Conservation (phyloP, 2,888 invertebrate species). For the Campoletis raptor region DNA sequence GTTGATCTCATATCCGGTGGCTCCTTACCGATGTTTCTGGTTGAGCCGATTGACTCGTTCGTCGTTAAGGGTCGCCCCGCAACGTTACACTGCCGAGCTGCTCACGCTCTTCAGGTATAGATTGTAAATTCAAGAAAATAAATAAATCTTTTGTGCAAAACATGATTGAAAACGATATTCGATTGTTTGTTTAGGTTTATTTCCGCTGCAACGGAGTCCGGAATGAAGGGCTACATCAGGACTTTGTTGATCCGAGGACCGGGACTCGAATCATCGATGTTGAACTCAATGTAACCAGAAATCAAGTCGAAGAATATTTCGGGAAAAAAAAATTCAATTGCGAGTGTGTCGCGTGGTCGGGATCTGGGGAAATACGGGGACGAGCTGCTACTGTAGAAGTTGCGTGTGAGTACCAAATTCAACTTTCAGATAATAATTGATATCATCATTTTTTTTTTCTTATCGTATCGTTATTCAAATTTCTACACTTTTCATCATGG, state of each 20-base stretch:
- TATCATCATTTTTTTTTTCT: not conserved
- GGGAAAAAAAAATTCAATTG: constrained; percentile 95
- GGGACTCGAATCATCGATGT: constrained; percentile 94
- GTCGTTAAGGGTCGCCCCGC: constrained; percentile 96
- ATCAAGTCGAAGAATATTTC: constrained; percentile 96
- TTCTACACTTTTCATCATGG: not conserved
- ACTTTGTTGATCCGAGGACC: constrained; percentile 94
- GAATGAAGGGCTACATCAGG: constrained; percentile 85
- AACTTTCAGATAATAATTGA: not conserved
- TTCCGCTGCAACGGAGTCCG: constrained; percentile 95
- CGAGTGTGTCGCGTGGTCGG: constrained; percentile 96
- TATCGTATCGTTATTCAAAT: not conserved
- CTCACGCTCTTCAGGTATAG: constrained; percentile 90
- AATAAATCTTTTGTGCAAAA: not conserved
- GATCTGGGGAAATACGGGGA: constrained; percentile 93
- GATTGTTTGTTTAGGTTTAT: constrained; percentile 86
- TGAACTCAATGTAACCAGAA: constrained; percentile 93
- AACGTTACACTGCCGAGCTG: constrained; percentile 93
- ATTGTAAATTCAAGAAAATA: not conserved
- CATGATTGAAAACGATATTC: not conserved
- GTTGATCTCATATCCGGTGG: constrained; percentile 86
- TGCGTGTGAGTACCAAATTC: constrained; percentile 92
- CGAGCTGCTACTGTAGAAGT: constrained; percentile 94
- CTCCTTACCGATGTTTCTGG: constrained; percentile 92
- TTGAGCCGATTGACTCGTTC: constrained; percentile 94